Percentiles rank a stretch among this genome's conserved stretches.
phyloP scores from a whole-genome alignment of 2,113 vertebrate species.

The Lipophrys pholis region DNA sequence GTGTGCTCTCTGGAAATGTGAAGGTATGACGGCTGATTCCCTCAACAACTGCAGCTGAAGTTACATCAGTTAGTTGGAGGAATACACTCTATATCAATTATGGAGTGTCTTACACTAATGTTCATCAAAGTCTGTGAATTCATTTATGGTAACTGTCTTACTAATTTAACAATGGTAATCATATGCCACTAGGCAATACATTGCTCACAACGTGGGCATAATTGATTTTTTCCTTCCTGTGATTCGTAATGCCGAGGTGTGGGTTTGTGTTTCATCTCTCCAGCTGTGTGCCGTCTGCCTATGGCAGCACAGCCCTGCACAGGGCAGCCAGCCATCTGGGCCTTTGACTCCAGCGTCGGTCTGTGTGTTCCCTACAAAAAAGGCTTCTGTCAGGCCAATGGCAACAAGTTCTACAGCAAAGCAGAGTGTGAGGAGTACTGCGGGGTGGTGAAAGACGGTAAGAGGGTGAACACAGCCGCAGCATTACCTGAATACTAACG shows the following conservation, averaged over 20 bases:
- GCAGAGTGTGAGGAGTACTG: slow-evolving; percentile 97
- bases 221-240: no score
- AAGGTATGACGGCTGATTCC: no score
- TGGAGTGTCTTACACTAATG: no score
- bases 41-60: no score
- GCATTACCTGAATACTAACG: neutral
- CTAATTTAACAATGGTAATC: no score
- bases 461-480: slow-evolving; percentile 24
- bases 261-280: neutral
- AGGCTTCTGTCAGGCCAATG: slow-evolving; percentile 88
- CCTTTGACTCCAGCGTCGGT: slow-evolving; percentile 83
- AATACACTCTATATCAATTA: no score
- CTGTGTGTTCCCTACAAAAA: slow-evolving; percentile 86
- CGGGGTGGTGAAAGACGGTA: slow-evolving; percentile 83
- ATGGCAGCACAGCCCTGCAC: slow-evolving; percentile 80
- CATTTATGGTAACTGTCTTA: no score
- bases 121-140: no score
- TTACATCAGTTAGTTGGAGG: no score
- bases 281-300: slow-evolving; percentile 94
- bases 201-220: no score
- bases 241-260: neutral
- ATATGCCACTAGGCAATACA: no score
- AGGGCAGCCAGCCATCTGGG: slow-evolving; percentile 77
- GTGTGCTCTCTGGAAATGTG: no score
- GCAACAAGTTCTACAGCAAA: slow-evolving; percentile 94